phyloP scores from a whole-genome alignment of 2,888 invertebrate species.

The Myathropa florea region DNA sequence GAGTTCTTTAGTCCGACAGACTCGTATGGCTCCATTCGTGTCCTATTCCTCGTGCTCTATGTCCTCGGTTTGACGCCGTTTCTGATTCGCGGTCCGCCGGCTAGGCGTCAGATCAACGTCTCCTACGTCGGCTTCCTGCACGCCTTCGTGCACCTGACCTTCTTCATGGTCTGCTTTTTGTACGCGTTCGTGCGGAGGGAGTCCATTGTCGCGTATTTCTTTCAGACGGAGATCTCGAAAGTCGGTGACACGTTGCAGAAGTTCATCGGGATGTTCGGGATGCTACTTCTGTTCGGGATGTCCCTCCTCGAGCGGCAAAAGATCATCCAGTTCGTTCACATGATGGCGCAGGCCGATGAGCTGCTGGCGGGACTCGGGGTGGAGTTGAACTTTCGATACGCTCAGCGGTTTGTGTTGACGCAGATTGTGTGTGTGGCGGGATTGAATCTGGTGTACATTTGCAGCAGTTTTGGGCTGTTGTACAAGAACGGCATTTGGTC shows the following conservation, averaged over 20 bases:
- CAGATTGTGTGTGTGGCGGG: slow-evolving; percentile 73
- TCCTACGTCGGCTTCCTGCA: slow-evolving; percentile 76
- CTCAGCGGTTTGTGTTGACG: slow-evolving; percentile 75
- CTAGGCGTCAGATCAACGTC: slow-evolving; percentile 72
- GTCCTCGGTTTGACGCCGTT: slow-evolving; percentile 78
- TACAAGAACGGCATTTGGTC: slow-evolving; percentile 76
- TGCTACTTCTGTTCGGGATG: slow-evolving; percentile 76
- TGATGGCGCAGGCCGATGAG: slow-evolving; percentile 74
- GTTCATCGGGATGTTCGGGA: slow-evolving; percentile 77
- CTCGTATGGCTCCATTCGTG: slow-evolving; percentile 77
- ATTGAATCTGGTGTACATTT: slow-evolving; percentile 75
- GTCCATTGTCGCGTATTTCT: slow-evolving; percentile 79
- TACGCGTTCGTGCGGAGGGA: slow-evolving; percentile 76
- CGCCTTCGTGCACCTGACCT: slow-evolving; percentile 75
- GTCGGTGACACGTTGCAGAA: slow-evolving; percentile 79
- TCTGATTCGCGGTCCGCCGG: slow-evolving; percentile 72
- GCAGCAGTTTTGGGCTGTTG: slow-evolving; percentile 76
- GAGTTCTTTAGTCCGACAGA: slow-evolving; percentile 76
- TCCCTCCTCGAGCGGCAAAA: slow-evolving; percentile 74
- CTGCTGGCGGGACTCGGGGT: slow-evolving; percentile 76
- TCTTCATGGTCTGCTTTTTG: slow-evolving; percentile 78
- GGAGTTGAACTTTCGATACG: slow-evolving; percentile 75
- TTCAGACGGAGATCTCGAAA: slow-evolving; percentile 78
- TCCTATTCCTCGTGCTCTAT: slow-evolving; percentile 76
- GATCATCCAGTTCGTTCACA: slow-evolving; percentile 74